phyloP scores from a whole-genome alignment of 64 coral and sea anemone genomes.

The Porites lutea region DNA sequence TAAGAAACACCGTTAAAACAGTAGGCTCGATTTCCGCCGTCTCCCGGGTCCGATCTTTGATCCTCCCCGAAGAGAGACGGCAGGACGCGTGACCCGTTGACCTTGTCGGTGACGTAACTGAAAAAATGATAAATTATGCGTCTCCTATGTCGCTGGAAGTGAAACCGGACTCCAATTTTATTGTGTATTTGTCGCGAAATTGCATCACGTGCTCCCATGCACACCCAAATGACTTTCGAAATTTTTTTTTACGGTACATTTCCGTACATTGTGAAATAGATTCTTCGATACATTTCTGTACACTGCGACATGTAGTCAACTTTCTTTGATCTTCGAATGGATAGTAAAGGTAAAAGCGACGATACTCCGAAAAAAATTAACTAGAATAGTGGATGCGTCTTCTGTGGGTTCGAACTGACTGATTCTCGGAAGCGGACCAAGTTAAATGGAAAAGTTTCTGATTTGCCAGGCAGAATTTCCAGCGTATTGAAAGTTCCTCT shows the following conservation, averaged over 20 bases:
- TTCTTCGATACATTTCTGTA: neutral
- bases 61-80: no score
- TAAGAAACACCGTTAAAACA: no score
- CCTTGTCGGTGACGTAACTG: no score
- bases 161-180: no score
- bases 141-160: no score
- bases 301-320: neutral
- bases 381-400: neutral
- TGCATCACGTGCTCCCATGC: no score
- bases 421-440: neutral
- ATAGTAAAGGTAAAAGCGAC: neutral
- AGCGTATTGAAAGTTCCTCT: constrained; percentile 14
- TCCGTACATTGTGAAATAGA: neutral
- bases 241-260: neutral
- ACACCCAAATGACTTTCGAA: no score
- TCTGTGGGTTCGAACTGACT: neutral
- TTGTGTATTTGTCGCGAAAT: no score
- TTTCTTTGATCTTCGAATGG: neutral
- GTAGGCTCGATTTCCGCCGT: no score
- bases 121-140: no score
- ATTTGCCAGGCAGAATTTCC: constrained; percentile 17
- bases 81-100: no score
- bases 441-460: constrained; percentile 22
- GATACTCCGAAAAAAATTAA: constrained; percentile 26
- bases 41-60: no score